Conservation (phyloP, 2,888 invertebrate genomes). For the Parnassius orleans region DNA sequence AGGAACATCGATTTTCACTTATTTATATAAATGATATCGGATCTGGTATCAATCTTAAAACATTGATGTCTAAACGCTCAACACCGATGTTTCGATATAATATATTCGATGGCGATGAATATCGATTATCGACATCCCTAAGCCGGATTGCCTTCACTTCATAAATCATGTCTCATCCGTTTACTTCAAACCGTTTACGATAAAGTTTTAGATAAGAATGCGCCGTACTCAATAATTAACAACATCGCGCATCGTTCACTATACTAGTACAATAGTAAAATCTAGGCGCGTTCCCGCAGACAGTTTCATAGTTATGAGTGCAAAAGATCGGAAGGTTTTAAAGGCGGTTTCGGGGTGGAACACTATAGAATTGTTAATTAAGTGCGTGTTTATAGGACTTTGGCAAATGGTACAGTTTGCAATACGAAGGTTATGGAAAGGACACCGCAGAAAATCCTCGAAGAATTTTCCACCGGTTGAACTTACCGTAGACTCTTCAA, state of each 20-base stretch:
- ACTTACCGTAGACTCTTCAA: conserved; percentile 64
- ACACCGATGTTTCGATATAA: too few species aligned
- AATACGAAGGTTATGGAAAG: conserved; percentile 67
- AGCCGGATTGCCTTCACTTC: conserved; percentile 23
- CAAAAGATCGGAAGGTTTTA: conserved; percentile 50
- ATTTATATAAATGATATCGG: too few species aligned
- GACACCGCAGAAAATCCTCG: conserved; percentile 54
- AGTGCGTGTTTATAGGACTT: conserved; percentile 59
- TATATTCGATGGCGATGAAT: too few species aligned
- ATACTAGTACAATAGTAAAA: conserved; percentile 31
- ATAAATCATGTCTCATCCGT: conserved; percentile 32
- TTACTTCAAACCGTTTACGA: conserved; percentile 39
- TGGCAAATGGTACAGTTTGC: conserved; percentile 63
- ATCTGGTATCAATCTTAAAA: too few species aligned
- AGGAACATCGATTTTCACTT: too few species aligned
- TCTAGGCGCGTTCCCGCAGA: conserved; percentile 47
- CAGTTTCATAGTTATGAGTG: conserved; percentile 47
- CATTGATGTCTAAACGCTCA: too few species aligned
- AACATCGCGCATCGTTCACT: conserved; percentile 42
- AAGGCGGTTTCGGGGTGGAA: conserved; percentile 63
- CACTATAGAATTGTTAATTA: conserved; percentile 59
- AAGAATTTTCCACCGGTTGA: conserved; percentile 53
- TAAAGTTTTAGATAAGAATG: conserved; percentile 53
- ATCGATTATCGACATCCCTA: too few species aligned
- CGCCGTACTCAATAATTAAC: conserved; percentile 32